A percentile compares a stretch with the other conserved stretches of the same genome.
These are phyloP conservation scores for Parelbella ahira DNA, from an alignment of 2,888 invertebrate genomes.

Conservation along the genomic window DNA sequence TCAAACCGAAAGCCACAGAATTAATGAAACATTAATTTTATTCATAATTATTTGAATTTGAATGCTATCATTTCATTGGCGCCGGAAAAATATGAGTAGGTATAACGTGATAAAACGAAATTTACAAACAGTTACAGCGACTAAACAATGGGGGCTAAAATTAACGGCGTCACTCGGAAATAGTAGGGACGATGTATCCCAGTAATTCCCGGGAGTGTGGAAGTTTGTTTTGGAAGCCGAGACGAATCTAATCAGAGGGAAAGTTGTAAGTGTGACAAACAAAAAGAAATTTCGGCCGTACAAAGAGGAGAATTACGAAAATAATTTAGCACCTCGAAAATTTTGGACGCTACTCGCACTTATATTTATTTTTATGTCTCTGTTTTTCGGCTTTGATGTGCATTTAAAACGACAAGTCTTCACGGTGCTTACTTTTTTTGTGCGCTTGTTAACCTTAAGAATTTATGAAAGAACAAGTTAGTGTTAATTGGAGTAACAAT, in stretches of 20 bases:
- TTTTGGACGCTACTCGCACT: constrained; percentile 10
- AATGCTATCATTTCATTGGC: no score
- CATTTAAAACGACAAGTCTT: no score
- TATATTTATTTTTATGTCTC: constrained; percentile 7
- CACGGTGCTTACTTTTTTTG: no score
- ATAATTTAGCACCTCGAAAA: constrained; percentile 18
- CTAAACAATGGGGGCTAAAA: not conserved
- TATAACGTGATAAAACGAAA: no score
- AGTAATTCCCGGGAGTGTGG: constrained; percentile 12
- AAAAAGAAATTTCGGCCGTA: constrained; percentile 18
- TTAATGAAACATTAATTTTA: constrained; percentile 4
- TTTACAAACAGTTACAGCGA: no score
- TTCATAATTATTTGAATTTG: no score
- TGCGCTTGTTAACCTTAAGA: no score
- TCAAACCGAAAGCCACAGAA: not conserved
- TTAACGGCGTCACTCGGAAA: constrained; percentile 6
- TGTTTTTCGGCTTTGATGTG: not conserved
- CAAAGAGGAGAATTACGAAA: constrained; percentile 10
- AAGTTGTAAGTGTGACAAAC: constrained; percentile 24
- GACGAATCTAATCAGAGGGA: constrained; percentile 24
- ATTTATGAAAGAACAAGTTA: no score
- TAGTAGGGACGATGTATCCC: constrained; percentile 17
- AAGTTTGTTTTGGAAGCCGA: constrained; percentile 23
- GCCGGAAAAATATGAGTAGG: no score
- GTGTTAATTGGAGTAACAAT: no score